phyloP scores from a whole-genome alignment of 2,113 vertebrate genomes.

The Indicator indicator region DNA sequence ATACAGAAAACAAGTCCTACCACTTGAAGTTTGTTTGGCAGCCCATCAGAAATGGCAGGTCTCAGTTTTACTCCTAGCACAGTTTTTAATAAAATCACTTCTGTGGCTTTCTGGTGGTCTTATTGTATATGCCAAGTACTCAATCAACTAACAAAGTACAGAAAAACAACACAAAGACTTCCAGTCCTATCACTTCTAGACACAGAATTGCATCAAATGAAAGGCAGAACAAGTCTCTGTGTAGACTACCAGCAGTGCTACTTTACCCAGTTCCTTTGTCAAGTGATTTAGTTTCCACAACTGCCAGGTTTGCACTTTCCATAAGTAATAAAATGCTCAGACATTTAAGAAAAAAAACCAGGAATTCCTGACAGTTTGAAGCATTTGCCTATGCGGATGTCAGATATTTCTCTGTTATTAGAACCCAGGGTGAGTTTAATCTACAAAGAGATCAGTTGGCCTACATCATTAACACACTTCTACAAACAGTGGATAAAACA shows the following conservation, averaged over 20 bases:
- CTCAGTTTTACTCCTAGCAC: not conserved
- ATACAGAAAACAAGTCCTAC: not conserved
- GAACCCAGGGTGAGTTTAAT: constrained; percentile 50
- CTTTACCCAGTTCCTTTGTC: not conserved
- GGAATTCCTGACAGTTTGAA: not conserved
- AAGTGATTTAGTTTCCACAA: not conserved
- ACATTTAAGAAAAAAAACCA: not conserved
- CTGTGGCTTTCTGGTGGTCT: not conserved
- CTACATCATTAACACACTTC: constrained; percentile 68
- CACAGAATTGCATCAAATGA: not conserved
- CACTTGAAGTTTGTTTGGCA: not conserved
- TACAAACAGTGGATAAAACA: constrained; percentile 74
- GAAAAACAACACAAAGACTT: not conserved
- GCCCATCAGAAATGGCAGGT: not conserved
- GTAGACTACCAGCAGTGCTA: not conserved
- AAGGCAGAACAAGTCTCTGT: not conserved
- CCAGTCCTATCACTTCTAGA: not conserved
- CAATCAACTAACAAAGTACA: not conserved
- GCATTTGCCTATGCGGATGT: not conserved
- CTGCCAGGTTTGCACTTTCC: not conserved
- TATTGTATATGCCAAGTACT: not conserved
- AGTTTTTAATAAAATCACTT: not conserved
- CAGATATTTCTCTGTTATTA: constrained; percentile 37
- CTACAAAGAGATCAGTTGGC: constrained; percentile 61
- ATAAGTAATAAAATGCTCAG: not conserved